Base-by-base conservation (phyloP, 2,888 invertebrate genomes). In the Matsumyia berberina region DNA sequence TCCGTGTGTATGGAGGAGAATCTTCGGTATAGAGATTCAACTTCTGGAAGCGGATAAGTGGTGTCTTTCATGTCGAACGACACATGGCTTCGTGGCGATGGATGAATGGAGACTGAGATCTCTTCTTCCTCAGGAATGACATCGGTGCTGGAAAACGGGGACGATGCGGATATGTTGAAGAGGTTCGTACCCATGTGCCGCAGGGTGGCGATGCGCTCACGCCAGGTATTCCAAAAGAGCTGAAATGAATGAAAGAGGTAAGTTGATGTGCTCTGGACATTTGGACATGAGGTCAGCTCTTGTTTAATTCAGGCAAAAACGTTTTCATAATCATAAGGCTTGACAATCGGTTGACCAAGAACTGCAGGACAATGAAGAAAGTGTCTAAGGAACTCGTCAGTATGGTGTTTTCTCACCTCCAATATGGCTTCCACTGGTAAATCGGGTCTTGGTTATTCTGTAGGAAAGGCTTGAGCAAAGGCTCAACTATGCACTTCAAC, bases 191-290 rank as follows among this genome's bases (percentile, higher is more conserved):
- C 87, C 29, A 86, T 77, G 0, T 86, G 70, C 0, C 88, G 87
- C 4, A 91, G 87, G 12, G 87, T 81, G 11, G 90, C 72, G 9
- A 91, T 87, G 0, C 89, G 89, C 5, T 91, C 91, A 0, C 91
- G 90, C 92, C 92, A 91, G 0, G 89, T 90, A 66, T 89, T 89
- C 90, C 91, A 91, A 76, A 88, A 90, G 19, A 90, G 88, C 87
- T 91, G 83, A 37, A 86, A 79, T 15, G 3, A 24, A 46, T 12
- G 11, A 17, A 31, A 46, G 17, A 11, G 9, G n/a, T 2, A 4
- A 8, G 51, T 53, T 5, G 29, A 19, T 0, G n/a, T 24, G 11
- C 17, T 29, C n/a, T n/a, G n/a, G n/a, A n/a, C n/a, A n/a, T 11
- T 51, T 2, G 0, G 31, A 7, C 4, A n/a, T n/a, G n/a, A n/a